A percentile compares a stretch with the other conserved stretches of the same genome.
Evolutionary conservation across 2,888 invertebrate genomes (phyloP).

Genomic region (Venustoraphidia nigricollis): DNA sequence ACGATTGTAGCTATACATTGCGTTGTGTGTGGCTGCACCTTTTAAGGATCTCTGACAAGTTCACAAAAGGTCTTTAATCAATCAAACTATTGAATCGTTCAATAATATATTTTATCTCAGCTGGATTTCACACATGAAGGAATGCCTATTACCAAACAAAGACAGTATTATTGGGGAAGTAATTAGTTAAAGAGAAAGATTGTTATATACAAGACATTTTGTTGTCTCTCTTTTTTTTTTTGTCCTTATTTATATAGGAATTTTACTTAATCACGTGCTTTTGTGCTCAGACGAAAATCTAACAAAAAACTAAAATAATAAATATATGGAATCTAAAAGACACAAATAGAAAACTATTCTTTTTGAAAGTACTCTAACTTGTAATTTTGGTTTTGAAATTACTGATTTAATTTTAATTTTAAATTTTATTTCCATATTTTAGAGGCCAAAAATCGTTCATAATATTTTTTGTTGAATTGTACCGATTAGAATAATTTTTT

Average conservation of each 20-base stretch:
- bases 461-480: too few species aligned
- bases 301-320: too few species aligned
- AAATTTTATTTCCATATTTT: too few species aligned
- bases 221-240: background rate
- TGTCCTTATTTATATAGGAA: background rate
- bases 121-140: constrained; percentile 4
- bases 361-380: too few species aligned
- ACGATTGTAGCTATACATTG: too few species aligned
- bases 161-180: constrained; percentile 14
- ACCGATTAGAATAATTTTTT: too few species aligned
- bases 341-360: too few species aligned
- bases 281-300: background rate
- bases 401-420: too few species aligned
- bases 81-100: constrained; percentile 1
- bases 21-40: background rate
- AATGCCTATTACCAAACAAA: constrained; percentile 5
- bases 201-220: background rate
- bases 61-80: constrained; percentile 4
- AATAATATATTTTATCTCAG: background rate
- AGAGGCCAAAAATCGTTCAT: too few species aligned
- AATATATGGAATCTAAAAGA: too few species aligned
- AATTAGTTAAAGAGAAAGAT: constrained; percentile 18
- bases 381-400: too few species aligned
- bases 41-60: background rate
- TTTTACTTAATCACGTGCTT: background rate